Base-by-base conservation (phyloP, 2,113 vertebrate genomes). In the Centrocercus urophasianus region DNA sequence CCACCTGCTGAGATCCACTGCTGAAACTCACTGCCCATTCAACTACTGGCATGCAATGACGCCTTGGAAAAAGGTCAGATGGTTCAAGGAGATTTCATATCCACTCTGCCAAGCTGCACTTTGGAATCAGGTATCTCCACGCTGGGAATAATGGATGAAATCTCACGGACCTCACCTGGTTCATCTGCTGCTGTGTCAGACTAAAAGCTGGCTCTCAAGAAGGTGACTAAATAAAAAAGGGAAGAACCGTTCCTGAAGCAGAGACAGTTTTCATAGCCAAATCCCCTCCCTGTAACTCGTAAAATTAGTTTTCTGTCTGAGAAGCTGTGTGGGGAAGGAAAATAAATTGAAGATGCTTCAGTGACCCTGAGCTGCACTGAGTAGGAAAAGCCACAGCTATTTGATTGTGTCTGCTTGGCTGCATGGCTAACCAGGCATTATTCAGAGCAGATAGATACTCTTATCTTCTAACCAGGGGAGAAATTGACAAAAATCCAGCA, bases 401-500 rank as follows among this genome's bases (percentile, higher is more conserved):
- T 83, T 17, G 79, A 50, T 1, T 10, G 61, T 79, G 30, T 69
- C 63, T 89, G 64, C 83, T 93, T 86, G 83, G 90, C 74, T 93
- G 86, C 91, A 74, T 92, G 77, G 57, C 40, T 30, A 89, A 75
- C 43, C 92, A 95, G 81, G 74, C 78, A 63, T 86, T 79, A 96
- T 89, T 66, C 90, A 93, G 43, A 88, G 89, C 65, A 92, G 77
- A 45, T 1, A 79, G n/a, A 90, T 7, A 19, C 30, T 81, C 70
- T 81, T 61, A 64, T 86, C 77, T 88, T 64, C 15, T 12, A 50
- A 70, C 83, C 75, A 17, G 24, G 36, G 36, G 24, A 12, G 17
- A 17, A 38, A 40, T 7, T 11, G 24, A 16, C 50, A 91, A 42
- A 61, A 12, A 0, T 5, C 8, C 50, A 2, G 12, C 0, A 0